phyloP scores from a whole-genome alignment of 2,888 invertebrate species.

The Drosophila anceps region DNA sequence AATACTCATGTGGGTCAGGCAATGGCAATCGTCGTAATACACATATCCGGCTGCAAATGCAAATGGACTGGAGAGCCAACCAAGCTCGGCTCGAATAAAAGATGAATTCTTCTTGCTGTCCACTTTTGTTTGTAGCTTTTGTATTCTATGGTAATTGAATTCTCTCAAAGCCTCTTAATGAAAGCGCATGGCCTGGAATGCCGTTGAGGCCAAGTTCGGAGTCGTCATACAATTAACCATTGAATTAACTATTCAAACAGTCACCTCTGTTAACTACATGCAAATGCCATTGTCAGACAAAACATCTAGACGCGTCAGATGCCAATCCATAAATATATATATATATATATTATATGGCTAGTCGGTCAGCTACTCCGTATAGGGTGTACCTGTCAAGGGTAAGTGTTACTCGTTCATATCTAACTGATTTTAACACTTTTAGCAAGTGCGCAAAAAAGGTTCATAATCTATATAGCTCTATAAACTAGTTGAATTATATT shows the following conservation, averaged over 20 bases:
- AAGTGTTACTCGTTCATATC: background rate
- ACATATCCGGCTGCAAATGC: slow-evolving; percentile 51
- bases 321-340: slow-evolving; percentile 9
- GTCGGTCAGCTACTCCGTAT: slow-evolving; percentile 9
- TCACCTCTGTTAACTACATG: slow-evolving; percentile 24
- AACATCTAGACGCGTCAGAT: slow-evolving; percentile 22
- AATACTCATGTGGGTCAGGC: slow-evolving; percentile 52
- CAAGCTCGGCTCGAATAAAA: slow-evolving; percentile 18
- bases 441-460: background rate
- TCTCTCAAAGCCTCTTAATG: slow-evolving; percentile 36
- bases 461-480: background rate
- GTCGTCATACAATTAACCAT: slow-evolving; percentile 49
- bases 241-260: slow-evolving; percentile 63
- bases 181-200: slow-evolving; percentile 60
- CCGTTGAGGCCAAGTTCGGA: slow-evolving; percentile 34
- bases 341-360: slow-evolving; percentile 1
- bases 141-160: slow-evolving; percentile 54
- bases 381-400: slow-evolving; percentile 19
- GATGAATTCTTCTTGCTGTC: slow-evolving; percentile 32
- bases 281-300: slow-evolving; percentile 25
- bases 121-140: slow-evolving; percentile 14
- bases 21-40: slow-evolving; percentile 34
- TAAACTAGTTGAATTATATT: no score
- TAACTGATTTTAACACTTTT: slow-evolving; percentile 9
- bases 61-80: slow-evolving; percentile 29